Evolutionary conservation across 2,113 vertebrate species (phyloP).

Genomic region (Phylloscopus trochiloides): DNA sequence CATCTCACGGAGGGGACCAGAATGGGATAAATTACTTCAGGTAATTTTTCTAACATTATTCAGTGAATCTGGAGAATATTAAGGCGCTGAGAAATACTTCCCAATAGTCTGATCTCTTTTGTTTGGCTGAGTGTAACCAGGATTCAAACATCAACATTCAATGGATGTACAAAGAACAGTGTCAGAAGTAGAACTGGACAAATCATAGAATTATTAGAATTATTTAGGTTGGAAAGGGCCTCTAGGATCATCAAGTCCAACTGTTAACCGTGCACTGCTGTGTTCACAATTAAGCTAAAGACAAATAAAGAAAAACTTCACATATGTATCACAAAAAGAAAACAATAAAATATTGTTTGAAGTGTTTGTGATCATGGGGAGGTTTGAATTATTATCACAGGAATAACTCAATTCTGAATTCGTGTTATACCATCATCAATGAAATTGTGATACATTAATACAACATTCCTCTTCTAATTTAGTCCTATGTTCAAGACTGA

Average conservation of each 20-base stretch:
- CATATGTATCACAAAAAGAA: neutral
- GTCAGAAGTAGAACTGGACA: neutral
- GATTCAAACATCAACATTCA: neutral
- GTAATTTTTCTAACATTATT: neutral
- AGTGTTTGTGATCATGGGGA: neutral
- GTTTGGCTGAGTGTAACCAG: neutral
- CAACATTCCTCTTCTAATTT: neutral
- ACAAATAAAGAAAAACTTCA: neutral
- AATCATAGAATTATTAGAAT: neutral
- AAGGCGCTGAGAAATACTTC: neutral
- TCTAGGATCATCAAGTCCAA: neutral
- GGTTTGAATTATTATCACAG: neutral
- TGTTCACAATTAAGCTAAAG: neutral
- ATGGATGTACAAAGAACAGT: neutral
- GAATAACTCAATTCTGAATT: neutral
- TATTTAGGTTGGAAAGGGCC: neutral
- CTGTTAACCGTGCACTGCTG: neutral
- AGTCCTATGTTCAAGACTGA: neutral
- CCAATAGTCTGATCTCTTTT: neutral
- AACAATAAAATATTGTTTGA: neutral
- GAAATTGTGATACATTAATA: neutral
- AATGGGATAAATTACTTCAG: conserved; percentile 61
- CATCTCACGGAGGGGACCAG: conserved; percentile 36
- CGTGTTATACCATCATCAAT: neutral
- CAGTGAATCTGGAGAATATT: neutral